phyloP scores from a whole-genome alignment of 2,113 vertebrate species.

The Neopipo cinnamomea region DNA sequence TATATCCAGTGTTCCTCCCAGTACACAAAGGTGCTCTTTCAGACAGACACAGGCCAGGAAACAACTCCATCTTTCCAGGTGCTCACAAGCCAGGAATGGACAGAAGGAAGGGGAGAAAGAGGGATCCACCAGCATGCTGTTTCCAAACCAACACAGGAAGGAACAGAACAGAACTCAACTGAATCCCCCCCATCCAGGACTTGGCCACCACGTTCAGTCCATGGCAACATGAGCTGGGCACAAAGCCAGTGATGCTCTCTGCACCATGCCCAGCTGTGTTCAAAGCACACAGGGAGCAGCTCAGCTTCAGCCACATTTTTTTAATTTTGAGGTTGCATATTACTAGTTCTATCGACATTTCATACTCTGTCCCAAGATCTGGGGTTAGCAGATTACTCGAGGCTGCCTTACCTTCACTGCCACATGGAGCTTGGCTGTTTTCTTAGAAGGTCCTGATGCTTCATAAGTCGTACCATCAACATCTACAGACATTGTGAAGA shows the following conservation, averaged over 20 bases:
- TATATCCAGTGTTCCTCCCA: too few species aligned
- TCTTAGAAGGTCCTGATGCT: constrained; percentile 97
- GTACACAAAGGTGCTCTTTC: not conserved
- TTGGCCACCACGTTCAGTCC: not conserved
- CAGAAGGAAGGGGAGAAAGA: not conserved
- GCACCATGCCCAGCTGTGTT: not conserved
- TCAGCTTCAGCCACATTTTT: not conserved
- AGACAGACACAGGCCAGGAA: not conserved
- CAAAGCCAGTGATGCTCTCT: not conserved
- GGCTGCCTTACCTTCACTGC: constrained; percentile 89
- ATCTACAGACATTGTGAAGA: constrained; percentile 99
- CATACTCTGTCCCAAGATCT: not conserved
- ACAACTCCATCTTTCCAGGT: not conserved
- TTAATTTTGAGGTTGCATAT: not conserved
- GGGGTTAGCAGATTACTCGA: not conserved
- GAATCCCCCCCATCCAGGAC: not conserved
- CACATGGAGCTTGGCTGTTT: constrained; percentile 97
- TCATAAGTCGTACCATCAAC: constrained; percentile 94
- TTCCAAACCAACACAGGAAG: not conserved
- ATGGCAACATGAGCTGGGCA: not conserved
- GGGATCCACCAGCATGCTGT: not conserved
- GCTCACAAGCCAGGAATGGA: not conserved
- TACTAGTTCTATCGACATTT: not conserved
- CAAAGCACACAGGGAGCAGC: not conserved
- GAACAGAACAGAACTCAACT: not conserved